Base-by-base conservation (phyloP, 23 tunicate genomes). In the Ciona savignyi region DNA sequence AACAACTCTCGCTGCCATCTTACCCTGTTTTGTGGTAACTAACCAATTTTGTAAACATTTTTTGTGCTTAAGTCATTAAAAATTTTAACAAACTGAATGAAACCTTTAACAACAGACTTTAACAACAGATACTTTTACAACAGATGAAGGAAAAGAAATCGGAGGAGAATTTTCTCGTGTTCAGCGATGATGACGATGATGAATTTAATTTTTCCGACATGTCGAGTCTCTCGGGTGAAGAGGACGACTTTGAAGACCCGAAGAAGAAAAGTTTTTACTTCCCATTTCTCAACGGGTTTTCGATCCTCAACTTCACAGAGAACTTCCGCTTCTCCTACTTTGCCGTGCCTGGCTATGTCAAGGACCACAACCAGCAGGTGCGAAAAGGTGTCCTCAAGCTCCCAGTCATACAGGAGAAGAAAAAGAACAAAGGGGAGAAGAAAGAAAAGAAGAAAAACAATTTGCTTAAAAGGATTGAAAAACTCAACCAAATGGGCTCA, bases 241-340 rank as follows among this genome's bases (percentile, higher is more conserved):
- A 66, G 0, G 72, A 64, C 11, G 77, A 51, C n/a, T 30, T 25
- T n/a, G 25, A 27, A 33, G 29, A 26, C 2, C 27, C 69, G 70
- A 75, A 31, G 34, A 75, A 75, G 34, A 81, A 67, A 51, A 79
- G 85, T 65, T n/a, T 11, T 29, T 75, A 70, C 29, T 69, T 86
- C 31, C 85, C 93, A 0, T 60, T 75, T 26, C 74, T 87, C 3
- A 73, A 70, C 35, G 78, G 68, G 26, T 60, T 80, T 49, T 74
- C 86, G 21, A 51, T 70, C 23, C 76, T 87, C 9, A 81, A 76
- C 63, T 87, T 87, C 66, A 87, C 95, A 0, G 68, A 87, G 35
- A 81, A 65, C 51, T 87, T 66, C 68, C 51, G 83, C 9, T 87
- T 87, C 68, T 87, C 95, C 30, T 87, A 87, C 71, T 87, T 87